Evolutionary conservation across 2,113 vertebrate genomes (phyloP), one percentile per base, ranked within the genome.

Genomic region (Cololabis saira): DNA sequence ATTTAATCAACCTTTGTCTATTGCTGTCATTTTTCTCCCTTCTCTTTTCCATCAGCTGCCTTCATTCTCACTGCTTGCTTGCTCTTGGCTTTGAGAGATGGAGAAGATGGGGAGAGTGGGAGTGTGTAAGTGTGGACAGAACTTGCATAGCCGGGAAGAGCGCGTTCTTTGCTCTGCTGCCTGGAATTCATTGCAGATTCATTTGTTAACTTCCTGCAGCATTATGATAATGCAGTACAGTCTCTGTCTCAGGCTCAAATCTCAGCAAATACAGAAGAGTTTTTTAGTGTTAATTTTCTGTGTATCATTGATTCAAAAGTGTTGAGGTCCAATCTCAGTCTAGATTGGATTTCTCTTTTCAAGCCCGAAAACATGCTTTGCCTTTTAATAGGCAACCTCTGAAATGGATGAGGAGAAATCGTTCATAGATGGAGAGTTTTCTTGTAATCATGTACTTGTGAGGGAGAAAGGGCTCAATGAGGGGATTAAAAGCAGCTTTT

Each of bases 1-100:
- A 90, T 89, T 87, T 85, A 89, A 91, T 90, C 85, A 91, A 88
- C 87, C 83, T 90, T 87, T 90, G 88, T 87, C 87, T 76, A 66
- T 81, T 76, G 53, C 61, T 60, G 74, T 82, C 81, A 87, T 90
- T 86, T 86, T 88, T 73, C 62, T 72, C 41, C 65, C 41, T 42
- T 67, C 53, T 75, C 76, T 22, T 69, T 73, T 75, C 70, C 78
- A 71, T 83, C 80, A 73, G 61, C 67, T 53, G 43, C 41, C 27
- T 16, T 53, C 54, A 15, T 27, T 60, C 21, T 16, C 16, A n/a
- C 45, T 14, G 10, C 12, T n/a, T 11, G 44, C 54, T 57, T 12
- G 9, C 72, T 78, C 69, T 86, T 76, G 75, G 67, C 71, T 60
- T 37, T 49, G 45, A 30, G 43, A 44, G 17, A 24, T 27, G 21